Percentiles rank a stretch among this genome's conserved stretches.
phyloP scores from a whole-genome alignment of 1,140 invertebrate species.

The Acyrthosiphon pisum region DNA sequence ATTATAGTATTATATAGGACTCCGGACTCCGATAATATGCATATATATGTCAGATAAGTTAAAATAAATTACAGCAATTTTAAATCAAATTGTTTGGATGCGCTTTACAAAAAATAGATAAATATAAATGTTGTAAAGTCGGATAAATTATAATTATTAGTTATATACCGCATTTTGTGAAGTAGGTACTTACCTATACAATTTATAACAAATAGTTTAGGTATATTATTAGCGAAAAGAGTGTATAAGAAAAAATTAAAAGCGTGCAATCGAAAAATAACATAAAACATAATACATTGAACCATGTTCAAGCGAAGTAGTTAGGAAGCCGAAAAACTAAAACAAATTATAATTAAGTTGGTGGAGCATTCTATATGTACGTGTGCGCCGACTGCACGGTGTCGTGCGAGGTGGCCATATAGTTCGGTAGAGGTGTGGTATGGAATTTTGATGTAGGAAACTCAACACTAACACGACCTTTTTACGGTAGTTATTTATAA shows the following conservation, averaged over 20 bases:
- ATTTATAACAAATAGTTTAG: too few relatives aligned
- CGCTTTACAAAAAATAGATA: not conserved
- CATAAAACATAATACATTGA: not conserved
- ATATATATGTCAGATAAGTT: too few relatives aligned
- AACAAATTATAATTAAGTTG: not conserved
- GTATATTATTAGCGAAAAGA: too few relatives aligned
- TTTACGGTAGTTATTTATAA: not conserved
- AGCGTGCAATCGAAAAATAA: not conserved
- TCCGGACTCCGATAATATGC: too few relatives aligned
- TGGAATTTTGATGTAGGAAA: not conserved
- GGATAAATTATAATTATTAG: not conserved
- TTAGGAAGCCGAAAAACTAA: not conserved
- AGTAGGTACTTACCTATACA: too few relatives aligned
- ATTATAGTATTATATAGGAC: too few relatives aligned
- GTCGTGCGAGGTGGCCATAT: not conserved
- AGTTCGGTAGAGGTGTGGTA: not conserved
- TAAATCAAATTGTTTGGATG: not conserved
- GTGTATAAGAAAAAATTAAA: too few relatives aligned
- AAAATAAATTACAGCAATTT: too few relatives aligned
- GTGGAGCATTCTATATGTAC: not conserved
- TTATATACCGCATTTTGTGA: not conserved
- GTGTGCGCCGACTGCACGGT: not conserved
- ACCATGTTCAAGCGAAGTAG: not conserved
- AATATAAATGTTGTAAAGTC: not conserved
- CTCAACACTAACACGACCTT: not conserved